Evolutionary conservation across 1,140 invertebrate species (phyloP).

Genomic region (Dysdera silvatica): DNA sequence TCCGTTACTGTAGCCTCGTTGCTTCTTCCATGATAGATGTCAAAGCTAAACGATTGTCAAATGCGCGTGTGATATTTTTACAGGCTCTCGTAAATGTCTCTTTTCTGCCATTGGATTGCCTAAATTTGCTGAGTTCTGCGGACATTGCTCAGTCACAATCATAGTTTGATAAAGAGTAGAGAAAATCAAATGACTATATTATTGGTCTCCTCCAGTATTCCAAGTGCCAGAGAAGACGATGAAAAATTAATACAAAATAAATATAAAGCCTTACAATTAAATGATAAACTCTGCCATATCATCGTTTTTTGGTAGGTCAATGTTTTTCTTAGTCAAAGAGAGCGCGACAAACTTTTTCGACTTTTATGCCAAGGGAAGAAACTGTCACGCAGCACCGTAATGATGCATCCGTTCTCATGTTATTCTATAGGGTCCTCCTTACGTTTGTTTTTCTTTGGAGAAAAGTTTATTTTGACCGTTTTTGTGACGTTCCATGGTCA

Average conservation of each 20-base stretch:
- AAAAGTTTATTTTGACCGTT: constrained; percentile 30
- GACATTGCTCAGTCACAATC: constrained; percentile 20
- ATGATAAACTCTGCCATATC: constrained; percentile 30
- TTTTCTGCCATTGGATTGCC: constrained; percentile 6
- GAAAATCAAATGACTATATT: constrained; percentile 23
- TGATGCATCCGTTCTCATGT: background rate
- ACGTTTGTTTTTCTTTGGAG: constrained; percentile 5
- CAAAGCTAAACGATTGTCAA: constrained; percentile 2
- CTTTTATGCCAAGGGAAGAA: too few species aligned
- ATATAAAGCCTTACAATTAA: constrained; percentile 25
- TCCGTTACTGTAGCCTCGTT: constrained; percentile 21
- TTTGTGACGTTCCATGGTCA: too few species aligned
- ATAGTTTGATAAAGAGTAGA: constrained; percentile 14
- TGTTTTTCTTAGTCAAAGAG: constrained; percentile 10
- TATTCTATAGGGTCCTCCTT: background rate
- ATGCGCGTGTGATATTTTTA: constrained; percentile 28
- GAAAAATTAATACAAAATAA: too few species aligned
- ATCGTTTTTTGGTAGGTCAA: constrained; percentile 9
- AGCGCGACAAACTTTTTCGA: background rate
- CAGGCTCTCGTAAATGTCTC: constrained; percentile 13
- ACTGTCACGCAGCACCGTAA: too few species aligned
- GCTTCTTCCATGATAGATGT: constrained; percentile 22
- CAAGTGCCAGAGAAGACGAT: constrained; percentile 30
- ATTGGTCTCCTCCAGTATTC: constrained; percentile 28
- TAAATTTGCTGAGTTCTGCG: constrained; percentile 1